Conservation (phyloP, 2,113 vertebrate genomes). For the Mystacornis crossleyi region DNA sequence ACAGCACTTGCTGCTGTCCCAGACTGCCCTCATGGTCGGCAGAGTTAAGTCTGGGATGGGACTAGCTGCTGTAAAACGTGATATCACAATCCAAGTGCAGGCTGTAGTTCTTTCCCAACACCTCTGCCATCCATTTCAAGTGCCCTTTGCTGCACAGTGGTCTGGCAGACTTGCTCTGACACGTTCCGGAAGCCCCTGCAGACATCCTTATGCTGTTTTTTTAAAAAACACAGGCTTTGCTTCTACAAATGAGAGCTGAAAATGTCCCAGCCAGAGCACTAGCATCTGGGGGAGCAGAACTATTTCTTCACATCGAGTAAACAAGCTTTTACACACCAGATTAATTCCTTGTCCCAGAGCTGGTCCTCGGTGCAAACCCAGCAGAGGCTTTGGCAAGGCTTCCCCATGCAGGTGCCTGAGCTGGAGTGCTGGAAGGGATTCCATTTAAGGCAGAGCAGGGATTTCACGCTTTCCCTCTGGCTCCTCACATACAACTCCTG, state of each 20-base stretch:
- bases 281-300: not conserved
- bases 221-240: not conserved
- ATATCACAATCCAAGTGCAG: not conserved
- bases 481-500: not conserved
- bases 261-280: not conserved
- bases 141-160: not conserved
- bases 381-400: not conserved
- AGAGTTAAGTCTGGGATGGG: not conserved
- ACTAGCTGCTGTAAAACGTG: not conserved
- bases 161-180: not conserved
- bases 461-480: not conserved
- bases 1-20: not conserved
- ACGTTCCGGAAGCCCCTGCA: not conserved
- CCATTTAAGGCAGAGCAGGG: not conserved
- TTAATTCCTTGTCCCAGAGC: rapidly evolving
- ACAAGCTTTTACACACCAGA: not conserved
- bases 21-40: not conserved
- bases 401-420: not conserved
- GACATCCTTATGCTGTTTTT: not conserved
- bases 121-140: not conserved
- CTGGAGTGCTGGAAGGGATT: not conserved
- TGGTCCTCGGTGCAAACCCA: not conserved
- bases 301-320: not conserved
- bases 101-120: not conserved
- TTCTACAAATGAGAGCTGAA: not conserved